A percentile compares a stretch with the other conserved stretches of the same genome.
Conservation (phyloP, 2,888 invertebrate genomes). For the Drosophila conformis region DNA sequence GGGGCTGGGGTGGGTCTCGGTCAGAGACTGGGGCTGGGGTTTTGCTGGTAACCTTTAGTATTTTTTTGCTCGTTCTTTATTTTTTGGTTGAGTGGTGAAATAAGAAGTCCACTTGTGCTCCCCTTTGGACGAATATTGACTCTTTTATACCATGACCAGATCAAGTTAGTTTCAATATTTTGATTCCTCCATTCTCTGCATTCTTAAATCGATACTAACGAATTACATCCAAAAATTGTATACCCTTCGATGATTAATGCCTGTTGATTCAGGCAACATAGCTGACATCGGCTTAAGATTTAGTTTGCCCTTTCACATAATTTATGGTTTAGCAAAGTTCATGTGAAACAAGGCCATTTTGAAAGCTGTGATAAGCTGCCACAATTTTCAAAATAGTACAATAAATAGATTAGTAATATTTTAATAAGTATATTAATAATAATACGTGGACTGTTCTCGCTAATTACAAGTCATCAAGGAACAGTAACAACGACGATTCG, state of each 20-base stretch:
- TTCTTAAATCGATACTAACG: constrained; percentile 20
- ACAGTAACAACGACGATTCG: no score
- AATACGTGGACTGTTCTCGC: not conserved
- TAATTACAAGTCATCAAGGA: not conserved
- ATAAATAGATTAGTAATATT: not conserved
- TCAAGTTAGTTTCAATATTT: constrained; percentile 25
- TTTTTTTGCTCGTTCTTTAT: not conserved
- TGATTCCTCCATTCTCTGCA: not conserved
- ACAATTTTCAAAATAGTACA: not conserved
- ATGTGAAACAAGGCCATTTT: not conserved
- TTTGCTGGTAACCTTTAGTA: constrained; percentile 11
- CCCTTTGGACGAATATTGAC: not conserved
- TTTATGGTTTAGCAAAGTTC: not conserved
- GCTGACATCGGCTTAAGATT: not conserved
- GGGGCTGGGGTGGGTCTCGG: not conserved
- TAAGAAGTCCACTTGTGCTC: constrained; percentile 27
- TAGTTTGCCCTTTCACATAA: not conserved
- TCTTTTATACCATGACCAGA: constrained; percentile 8
- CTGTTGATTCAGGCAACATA: not conserved
- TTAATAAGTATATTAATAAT: not conserved
- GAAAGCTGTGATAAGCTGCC: not conserved
- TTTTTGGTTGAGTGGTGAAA: constrained; percentile 18
- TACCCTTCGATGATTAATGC: not conserved
- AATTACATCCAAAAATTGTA: not conserved
- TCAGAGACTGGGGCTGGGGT: not conserved